Base-by-base conservation (phyloP, 2,888 invertebrate species). In the Melinopterus prodromus region DNA sequence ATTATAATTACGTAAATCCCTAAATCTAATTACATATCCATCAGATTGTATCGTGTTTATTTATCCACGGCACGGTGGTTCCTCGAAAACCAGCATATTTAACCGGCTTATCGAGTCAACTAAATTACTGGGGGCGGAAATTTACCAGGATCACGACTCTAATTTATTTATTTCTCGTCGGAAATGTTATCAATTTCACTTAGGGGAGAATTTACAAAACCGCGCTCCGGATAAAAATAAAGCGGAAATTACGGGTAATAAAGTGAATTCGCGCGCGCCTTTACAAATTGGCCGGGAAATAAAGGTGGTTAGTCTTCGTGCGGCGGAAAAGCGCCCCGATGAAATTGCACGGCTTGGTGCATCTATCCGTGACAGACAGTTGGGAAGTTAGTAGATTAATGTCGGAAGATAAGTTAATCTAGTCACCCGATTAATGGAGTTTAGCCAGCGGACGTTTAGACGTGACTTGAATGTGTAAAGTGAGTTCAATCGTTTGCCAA, bases 131-230 rank as follows among this genome's bases (percentile, higher is more conserved):
- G 7, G 12, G 53, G 53, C 53, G 53, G 53, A 53, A 53, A 53
- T 53, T 78, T 69, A 36, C 75, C 69, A 16, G 12, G 70, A 69
- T 74, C 74, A 74, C 74, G 35, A 72, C 78, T 9, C 74, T 78
- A 75, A 78, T 78, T 78, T 75, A 78, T 78, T 78, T 78, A 78
- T 78, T 76, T 12, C 53, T 12, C 12, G 72, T 74, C 72, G 69
- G 35, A 69, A 74, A 78, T 35, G 78, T 78, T 78, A 78, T 78
- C 78, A 78, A 78, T 78, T 36, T 35, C 74, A 69, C 72, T 72
- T 69, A 69, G 15, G 72, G 53, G 53, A 53, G 74, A 74, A 78
- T 78, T 72, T 78, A 78, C 69, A 74, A 53, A 53, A 53, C 53
- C 12, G 7, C 53, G 53, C 69, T 71, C 37, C 70, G 70, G 72